These are phyloP conservation scores for Drosophila pseudotalamancana DNA, from an alignment of 2,888 invertebrate genomes.

Conservation along the genomic window DNA sequence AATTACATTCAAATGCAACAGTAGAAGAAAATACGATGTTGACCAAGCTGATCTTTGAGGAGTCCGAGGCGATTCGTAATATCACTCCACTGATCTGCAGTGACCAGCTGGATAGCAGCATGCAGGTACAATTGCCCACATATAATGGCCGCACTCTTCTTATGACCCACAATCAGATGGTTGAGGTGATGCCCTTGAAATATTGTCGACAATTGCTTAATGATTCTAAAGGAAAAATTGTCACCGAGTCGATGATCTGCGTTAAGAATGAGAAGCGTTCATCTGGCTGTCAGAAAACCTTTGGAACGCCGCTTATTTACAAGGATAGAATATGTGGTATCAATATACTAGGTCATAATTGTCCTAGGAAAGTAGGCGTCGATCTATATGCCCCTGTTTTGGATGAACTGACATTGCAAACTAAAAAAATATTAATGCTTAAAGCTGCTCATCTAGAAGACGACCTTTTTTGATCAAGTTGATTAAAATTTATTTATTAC, in stretches of 20 bases:
- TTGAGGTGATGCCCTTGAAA: not conserved
- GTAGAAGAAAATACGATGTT: not conserved
- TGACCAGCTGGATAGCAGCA: fast-evolving
- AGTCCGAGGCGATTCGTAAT: not conserved
- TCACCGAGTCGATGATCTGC: constrained; percentile 22
- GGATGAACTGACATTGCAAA: not conserved
- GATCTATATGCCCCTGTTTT: constrained; percentile 33
- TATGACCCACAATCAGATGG: not conserved
- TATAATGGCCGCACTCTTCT: no score
- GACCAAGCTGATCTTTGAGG: not conserved
- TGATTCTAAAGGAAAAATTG: not conserved
- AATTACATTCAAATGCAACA: not conserved
- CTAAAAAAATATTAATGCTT: not conserved
- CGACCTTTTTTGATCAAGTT: not conserved
- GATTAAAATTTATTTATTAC: no score
- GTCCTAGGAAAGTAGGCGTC: constrained; percentile 6
- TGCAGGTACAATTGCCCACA: constrained; percentile 11
- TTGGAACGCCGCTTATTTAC: constrained; percentile 45
- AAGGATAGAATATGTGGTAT: constrained; percentile 44
- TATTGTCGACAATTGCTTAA: constrained; percentile 19
- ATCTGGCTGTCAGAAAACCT: constrained; percentile 10
- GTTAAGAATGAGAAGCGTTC: constrained; percentile 17
- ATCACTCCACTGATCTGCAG: constrained; percentile 12
- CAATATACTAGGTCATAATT: constrained; percentile 54
- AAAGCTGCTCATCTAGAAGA: not conserved